phyloP scores from a whole-genome alignment of 1,140 invertebrate genomes.

The Cardiocondyla obscurior region DNA sequence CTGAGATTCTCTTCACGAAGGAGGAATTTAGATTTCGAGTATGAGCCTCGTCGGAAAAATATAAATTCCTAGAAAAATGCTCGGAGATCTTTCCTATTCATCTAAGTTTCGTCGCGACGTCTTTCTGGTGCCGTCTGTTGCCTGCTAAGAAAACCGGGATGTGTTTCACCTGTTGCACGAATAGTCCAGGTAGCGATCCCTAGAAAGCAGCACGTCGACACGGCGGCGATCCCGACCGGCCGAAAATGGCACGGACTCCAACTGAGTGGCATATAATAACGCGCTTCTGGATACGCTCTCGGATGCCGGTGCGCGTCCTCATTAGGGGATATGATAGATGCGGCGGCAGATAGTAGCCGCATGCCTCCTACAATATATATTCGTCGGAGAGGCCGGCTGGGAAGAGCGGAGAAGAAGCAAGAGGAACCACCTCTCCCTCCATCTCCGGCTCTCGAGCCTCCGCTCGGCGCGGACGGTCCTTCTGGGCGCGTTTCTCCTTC shows the following conservation, averaged over 20 bases:
- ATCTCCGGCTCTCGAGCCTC: not conserved
- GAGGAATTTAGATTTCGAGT: not conserved
- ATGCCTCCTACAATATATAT: conserved; percentile 58
- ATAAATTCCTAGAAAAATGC: conserved; percentile 15
- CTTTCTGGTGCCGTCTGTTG: conserved; percentile 45
- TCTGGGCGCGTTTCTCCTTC: not conserved
- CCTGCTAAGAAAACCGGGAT: conserved; percentile 38
- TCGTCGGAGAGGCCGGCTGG: conserved; percentile 19
- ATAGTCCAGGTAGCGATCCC: conserved; percentile 55
- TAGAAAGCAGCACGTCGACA: conserved; percentile 43
- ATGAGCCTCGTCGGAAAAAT: not conserved
- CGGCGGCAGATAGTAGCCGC: conserved; percentile 58
- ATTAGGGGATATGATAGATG: conserved; percentile 78
- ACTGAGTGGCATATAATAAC: conserved; percentile 67
- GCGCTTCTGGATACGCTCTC: conserved; percentile 52
- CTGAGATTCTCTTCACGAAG: not conserved
- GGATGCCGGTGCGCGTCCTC: conserved; percentile 63
- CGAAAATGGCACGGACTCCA: conserved; percentile 49
- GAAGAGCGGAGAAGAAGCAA: not conserved
- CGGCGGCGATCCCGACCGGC: conserved; percentile 15
- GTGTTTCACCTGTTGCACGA: conserved; percentile 67
- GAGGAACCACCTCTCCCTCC: not conserved
- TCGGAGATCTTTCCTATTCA: not conserved
- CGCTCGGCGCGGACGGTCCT: conserved; percentile 5
- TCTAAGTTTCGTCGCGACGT: conserved; percentile 31